phyloP scores from a whole-genome alignment of 1,140 invertebrate genomes.

The Cheumatopsyche charites region DNA sequence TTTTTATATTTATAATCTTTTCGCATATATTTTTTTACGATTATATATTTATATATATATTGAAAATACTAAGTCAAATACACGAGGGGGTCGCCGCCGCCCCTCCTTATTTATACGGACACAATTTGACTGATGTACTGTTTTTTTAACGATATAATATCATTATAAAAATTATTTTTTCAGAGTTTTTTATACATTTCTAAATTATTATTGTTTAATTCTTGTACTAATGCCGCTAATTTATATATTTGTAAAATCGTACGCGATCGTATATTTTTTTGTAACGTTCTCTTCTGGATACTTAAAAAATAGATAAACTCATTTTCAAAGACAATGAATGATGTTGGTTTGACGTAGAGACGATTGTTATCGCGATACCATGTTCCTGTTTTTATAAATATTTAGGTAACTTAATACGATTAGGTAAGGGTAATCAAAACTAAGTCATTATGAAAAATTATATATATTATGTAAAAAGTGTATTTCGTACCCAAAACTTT shows the following conservation, averaged over 20 bases:
- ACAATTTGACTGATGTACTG: constrained; percentile 43
- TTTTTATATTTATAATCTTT: constrained; percentile 4
- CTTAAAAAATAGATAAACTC: constrained; percentile 5
- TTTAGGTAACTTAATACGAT: constrained; percentile 47
- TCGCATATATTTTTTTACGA: constrained; percentile 1
- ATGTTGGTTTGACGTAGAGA: constrained; percentile 30
- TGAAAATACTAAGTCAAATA: constrained; percentile 29
- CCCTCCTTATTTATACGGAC: constrained; percentile 32
- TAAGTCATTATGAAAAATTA: constrained; percentile 49
- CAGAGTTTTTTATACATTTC: constrained; percentile 43
- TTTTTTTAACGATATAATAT: constrained; percentile 39
- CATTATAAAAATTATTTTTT: constrained; percentile 42
- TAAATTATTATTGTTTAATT: constrained; percentile 43
- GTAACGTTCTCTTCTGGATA: background rate
- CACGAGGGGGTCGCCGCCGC: constrained; percentile 32
- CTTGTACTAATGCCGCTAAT: constrained; percentile 36
- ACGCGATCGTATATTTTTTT: background rate
- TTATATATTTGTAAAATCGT: constrained; percentile 8
- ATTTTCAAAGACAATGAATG: constrained; percentile 40
- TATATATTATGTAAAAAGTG: constrained; percentile 44
- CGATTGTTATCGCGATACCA: constrained; percentile 46
- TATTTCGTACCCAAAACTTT: constrained; percentile 21
- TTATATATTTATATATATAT: constrained; percentile 20
- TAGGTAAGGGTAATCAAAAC: constrained; percentile 48
- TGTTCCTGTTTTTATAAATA: constrained; percentile 48